Evolutionary conservation across 2,113 vertebrate species (phyloP).

Genomic region (Marcusenius ussheri): DNA sequence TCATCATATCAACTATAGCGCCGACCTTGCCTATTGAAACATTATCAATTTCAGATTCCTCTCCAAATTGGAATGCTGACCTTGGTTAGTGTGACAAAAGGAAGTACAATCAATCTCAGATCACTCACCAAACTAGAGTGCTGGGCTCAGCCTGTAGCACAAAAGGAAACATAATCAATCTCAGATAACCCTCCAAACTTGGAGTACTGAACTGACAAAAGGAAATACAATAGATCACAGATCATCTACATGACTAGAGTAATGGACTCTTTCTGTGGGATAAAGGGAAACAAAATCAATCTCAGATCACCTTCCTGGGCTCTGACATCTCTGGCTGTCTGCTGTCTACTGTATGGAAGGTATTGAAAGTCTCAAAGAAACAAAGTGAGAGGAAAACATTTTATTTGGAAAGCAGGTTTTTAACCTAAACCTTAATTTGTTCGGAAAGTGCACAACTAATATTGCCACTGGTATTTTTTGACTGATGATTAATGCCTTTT

Average conservation of each 20-base stretch:
- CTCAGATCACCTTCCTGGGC: background rate
- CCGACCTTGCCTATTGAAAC: background rate
- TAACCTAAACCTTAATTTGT: background rate
- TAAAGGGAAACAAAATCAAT: conserved; percentile 4
- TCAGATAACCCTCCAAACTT: background rate
- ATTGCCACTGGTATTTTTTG: background rate
- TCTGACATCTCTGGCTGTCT: background rate
- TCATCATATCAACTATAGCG: background rate
- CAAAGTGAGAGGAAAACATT: background rate
- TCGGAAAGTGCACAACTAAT: background rate
- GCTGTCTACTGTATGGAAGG: background rate
- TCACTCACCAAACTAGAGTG: background rate
- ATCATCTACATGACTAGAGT: background rate
- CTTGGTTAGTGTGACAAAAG: background rate
- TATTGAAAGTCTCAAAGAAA: background rate
- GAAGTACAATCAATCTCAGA: background rate
- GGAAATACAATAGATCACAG: background rate
- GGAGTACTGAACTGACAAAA: conserved; percentile 1
- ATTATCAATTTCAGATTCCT: background rate
- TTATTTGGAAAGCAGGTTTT: background rate
- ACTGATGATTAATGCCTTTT: background rate
- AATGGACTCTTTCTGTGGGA: background rate
- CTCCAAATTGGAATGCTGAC: background rate
- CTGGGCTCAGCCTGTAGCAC: background rate
- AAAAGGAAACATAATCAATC: conserved; percentile 5